Base-by-base conservation (phyloP, 2,888 invertebrate species). In the Lampropteryx suffumata region DNA sequence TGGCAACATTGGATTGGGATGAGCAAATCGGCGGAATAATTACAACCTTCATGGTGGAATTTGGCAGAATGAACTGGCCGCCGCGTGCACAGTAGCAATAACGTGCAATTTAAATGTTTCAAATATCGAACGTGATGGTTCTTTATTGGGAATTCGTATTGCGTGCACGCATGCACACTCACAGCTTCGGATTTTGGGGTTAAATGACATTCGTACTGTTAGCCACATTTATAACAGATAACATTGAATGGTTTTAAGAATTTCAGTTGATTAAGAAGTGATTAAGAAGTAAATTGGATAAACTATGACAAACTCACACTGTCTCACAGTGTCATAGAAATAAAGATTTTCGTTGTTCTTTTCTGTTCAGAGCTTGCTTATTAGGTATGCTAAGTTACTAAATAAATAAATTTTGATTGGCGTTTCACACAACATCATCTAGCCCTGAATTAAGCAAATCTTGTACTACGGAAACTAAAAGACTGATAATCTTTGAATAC, bases 91-190 rank as follows among this genome's bases (percentile, higher is more conserved):
- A 78, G 90, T 90, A 90, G 90, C 90, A 80, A 79, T 80, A 85
- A 85, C 84, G 78, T 84, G 81, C 82, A 89, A 90, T 90, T 89
- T 90, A 90, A 90, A 90, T 90, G 84, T 82, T 90, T 89, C 82
- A 77, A 82, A 90, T 90, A 84, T 87, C 82, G 77, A 84, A 82
- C 73, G 67, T 64, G 71, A 68, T 70, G 40, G 39, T 54, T 62
- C 51, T 48, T 53, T 57, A 55, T 60, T 52, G 43, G 43, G 48
- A 37, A 55, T 55, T 49, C 47, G 52, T 47, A 49, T 57, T 56
- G 62, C 59, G 56, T 57, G 57, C 51, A 48, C 34, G 34, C 30
- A 50, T 43, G 29, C 27, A 36, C 51, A 52, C 47, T 17, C 17
- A 52, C 47, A 50, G 54, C 53, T 53, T 57, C 40, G 45, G 55